Evolutionary conservation across 2,888 invertebrate species (phyloP).

Genomic region (Augiades crinisus): DNA sequence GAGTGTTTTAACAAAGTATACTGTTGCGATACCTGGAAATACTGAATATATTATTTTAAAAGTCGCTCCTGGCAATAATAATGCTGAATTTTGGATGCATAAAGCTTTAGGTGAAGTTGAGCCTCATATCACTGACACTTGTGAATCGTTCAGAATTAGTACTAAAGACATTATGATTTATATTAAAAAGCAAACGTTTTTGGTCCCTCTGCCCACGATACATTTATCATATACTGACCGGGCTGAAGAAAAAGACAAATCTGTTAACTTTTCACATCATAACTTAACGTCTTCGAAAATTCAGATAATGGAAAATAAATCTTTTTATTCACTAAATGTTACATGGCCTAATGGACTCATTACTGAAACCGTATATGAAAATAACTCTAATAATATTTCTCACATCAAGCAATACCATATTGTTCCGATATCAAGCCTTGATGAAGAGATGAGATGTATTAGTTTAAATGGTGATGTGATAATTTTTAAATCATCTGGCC

Average conservation of each 20-base stretch:
- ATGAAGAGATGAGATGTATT: slow-evolving; percentile 65
- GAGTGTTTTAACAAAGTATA: slow-evolving; percentile 52
- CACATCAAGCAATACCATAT: slow-evolving; percentile 65
- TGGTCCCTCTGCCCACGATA: slow-evolving; percentile 35
- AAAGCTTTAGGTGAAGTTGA: slow-evolving; percentile 53
- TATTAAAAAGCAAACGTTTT: slow-evolving; percentile 54
- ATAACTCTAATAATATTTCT: slow-evolving; percentile 52
- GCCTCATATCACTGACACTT: slow-evolving; percentile 42
- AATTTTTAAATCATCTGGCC: slow-evolving; percentile 53
- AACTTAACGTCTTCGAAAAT: slow-evolving; percentile 31
- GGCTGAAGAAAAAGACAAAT: slow-evolving; percentile 13
- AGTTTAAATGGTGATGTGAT: slow-evolving; percentile 68
- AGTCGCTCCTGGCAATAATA: slow-evolving; percentile 53
- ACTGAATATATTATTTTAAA: slow-evolving; percentile 58
- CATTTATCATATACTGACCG: slow-evolving; percentile 24
- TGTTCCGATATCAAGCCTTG: slow-evolving; percentile 33
- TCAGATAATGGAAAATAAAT: slow-evolving; percentile 41
- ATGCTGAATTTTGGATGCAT: slow-evolving; percentile 66
- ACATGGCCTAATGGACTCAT: slow-evolving; percentile 73
- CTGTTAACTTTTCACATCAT: slow-evolving; percentile 18
- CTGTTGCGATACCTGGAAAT: slow-evolving; percentile 61
- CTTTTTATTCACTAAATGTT: slow-evolving; percentile 54
- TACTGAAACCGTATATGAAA: slow-evolving; percentile 60
- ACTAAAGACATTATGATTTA: slow-evolving; percentile 61
- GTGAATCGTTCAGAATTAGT: slow-evolving; percentile 63